Evolutionary conservation across 2,113 vertebrate species (phyloP), one percentile per base, ranked within the genome.

Genomic region (Nibea coibor): DNA sequence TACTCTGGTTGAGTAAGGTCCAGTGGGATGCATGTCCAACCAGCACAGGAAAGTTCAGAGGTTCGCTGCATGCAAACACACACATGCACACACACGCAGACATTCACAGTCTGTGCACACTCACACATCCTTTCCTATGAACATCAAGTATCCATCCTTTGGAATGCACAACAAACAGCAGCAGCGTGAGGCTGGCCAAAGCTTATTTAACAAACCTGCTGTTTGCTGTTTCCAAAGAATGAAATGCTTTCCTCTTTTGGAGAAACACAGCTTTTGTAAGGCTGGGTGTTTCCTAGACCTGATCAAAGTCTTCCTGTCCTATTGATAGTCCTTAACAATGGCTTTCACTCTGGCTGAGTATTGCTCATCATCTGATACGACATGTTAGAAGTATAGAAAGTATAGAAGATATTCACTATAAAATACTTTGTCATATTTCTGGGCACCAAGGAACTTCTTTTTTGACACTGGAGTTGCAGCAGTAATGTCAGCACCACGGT

Each of bases 261-360:
- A 82, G 68, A 85, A 71, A 47, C 0, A 42, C n/a, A 17, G 75
- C 51, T 90, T 87, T 79, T 89, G 72, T 82, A 70, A 62, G 59
- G 58, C 82, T 75, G 87, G 84, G 80, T 86, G 88, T 78, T 90
- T 86, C 85, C 88, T 17, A 4, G n/a, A 16, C 15, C 24, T 26
- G 80, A 88, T 91, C 87, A 94, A 94, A 94, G 92, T 86, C 87
- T 93, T 94, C 92, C 92, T 93, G 89, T 88, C 65, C 86, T 19
- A 91, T 92, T 93, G 89, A 93, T 88, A 35, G 70, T 0, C 1
- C 0, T 1, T 54, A 93, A 93, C 92, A 93, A 93, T 93, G 83
- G 86, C 47, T 64, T 81, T 83, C 62, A 74, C 73, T 63, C 35
- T 24, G 65, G 10, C 42, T 16, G 26, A 79, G 70, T 39, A 57